A percentile compares a stretch with the other conserved stretches of the same genome.
phyloP scores from a whole-genome alignment of 2,888 invertebrate species.

The Hirtodrosophila confusa region DNA sequence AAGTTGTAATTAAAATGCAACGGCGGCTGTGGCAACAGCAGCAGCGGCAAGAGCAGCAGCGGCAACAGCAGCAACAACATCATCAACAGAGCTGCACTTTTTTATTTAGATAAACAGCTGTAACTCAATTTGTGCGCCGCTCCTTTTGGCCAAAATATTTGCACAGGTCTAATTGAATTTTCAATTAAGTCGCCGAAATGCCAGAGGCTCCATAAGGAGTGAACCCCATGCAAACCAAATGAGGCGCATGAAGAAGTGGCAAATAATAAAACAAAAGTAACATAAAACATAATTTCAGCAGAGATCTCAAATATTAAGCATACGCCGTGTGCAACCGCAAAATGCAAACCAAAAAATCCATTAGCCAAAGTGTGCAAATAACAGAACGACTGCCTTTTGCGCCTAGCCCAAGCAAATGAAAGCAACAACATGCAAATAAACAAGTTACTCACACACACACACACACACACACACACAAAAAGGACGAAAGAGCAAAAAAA shows the following conservation, averaged over 20 bases:
- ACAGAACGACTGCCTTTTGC: slow-evolving; percentile 43
- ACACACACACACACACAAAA: slow-evolving; percentile 15
- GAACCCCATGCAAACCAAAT: slow-evolving; percentile 59
- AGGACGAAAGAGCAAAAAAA: slow-evolving; percentile 8
- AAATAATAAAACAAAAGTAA: slow-evolving; percentile 2
- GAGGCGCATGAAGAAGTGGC: slow-evolving; percentile 37
- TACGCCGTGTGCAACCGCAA: slow-evolving; percentile 67
- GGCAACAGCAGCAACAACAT: slow-evolving; percentile 15
- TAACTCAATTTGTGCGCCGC: slow-evolving; percentile 65
- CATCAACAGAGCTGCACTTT: not conserved
- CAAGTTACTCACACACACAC: slow-evolving; percentile 49
- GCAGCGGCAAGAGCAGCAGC: slow-evolving; percentile 10
- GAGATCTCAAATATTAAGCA: slow-evolving; percentile 70
- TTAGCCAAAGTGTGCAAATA: slow-evolving; percentile 77
- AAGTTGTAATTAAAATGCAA: slow-evolving; percentile 78
- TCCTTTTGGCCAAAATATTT: slow-evolving; percentile 66
- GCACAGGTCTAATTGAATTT: slow-evolving; percentile 79
- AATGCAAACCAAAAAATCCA: slow-evolving; percentile 67
- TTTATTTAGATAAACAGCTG: slow-evolving; percentile 75
- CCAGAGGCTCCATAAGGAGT: slow-evolving; percentile 22
- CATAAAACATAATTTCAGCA: slow-evolving; percentile 56
- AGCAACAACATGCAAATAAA: slow-evolving; percentile 74
- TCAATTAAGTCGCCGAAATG: slow-evolving; percentile 73
- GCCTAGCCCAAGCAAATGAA: slow-evolving; percentile 67
- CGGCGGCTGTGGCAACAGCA: slow-evolving; percentile 34